These are phyloP conservation scores for Canis aureus DNA, from an alignment of 2,113 vertebrate genomes.

Conservation along the genomic window DNA sequence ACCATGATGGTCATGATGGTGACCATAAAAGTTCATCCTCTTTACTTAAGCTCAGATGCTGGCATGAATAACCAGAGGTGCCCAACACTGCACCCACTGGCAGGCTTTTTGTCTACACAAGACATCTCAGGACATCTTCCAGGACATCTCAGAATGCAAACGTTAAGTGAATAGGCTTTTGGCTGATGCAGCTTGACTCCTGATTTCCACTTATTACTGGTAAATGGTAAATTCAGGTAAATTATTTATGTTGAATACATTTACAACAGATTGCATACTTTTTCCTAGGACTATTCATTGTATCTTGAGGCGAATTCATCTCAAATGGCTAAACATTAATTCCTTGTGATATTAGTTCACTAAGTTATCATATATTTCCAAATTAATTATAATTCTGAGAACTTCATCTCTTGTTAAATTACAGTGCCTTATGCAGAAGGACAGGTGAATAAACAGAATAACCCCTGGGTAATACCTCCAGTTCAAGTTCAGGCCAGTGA, in stretches of 20 bases:
- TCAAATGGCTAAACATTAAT: not conserved
- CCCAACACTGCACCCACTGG: no score
- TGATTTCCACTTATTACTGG: not conserved
- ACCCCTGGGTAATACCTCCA: not conserved
- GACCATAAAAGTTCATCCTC: not conserved
- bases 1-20: not conserved
- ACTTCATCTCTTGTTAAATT: not conserved
- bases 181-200: not conserved
- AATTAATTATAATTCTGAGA: constrained; percentile 52
- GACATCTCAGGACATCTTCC: not conserved
- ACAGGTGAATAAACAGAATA: not conserved
- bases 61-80: not conserved
- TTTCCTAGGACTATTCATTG: not conserved
- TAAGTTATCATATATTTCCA: not conserved
- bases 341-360: not conserved
- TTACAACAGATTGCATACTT: not conserved
- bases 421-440: not conserved
- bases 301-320: not conserved
- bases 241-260: not conserved
- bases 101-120: not conserved
- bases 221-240: not conserved
- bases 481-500: not conserved
- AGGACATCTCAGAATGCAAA: not conserved
- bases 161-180: not conserved
- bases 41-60: not conserved